Evolutionary conservation across 2,113 vertebrate species (phyloP).

Genomic region (Lepus europaeus): DNA sequence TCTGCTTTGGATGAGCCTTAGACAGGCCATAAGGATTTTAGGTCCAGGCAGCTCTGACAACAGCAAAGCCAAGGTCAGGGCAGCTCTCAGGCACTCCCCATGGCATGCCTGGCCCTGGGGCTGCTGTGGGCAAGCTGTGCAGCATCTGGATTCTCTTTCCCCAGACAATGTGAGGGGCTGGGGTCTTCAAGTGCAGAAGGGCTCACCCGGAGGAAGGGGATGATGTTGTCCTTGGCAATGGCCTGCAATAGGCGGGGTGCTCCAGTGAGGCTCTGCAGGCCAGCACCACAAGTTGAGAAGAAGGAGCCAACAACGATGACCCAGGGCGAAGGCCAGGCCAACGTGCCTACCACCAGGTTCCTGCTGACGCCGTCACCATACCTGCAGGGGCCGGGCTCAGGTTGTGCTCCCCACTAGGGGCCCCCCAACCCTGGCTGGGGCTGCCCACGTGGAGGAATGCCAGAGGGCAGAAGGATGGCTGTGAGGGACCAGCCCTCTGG

Average conservation of each 20-base stretch:
- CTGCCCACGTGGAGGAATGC: neutral
- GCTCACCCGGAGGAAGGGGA: constrained; percentile 96
- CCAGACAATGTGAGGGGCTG: neutral
- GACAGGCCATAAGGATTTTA: neutral
- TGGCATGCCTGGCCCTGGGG: neutral
- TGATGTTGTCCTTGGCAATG: constrained; percentile 98
- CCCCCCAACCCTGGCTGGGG: neutral
- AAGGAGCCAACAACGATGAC: constrained; percentile 98
- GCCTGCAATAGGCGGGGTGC: constrained; percentile 97
- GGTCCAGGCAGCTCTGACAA: neutral
- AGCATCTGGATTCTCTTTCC: neutral
- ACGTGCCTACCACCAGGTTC: constrained; percentile 96
- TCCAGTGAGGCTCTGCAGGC: constrained; percentile 96
- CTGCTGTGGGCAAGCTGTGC: neutral
- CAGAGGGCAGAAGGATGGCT: neutral
- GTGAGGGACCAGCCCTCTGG: neutral
- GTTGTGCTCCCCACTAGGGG: neutral
- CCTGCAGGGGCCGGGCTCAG: constrained; percentile 84
- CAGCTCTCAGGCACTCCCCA: neutral
- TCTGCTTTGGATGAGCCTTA: constrained; percentile 9
- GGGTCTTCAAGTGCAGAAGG: neutral
- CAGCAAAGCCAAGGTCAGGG: neutral
- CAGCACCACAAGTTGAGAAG: constrained; percentile 97
- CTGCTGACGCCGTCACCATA: constrained; percentile 94
- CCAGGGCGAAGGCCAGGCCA: constrained; percentile 98